Base-by-base conservation (phyloP, 1,140 invertebrate species). In the Heliconius melpomene region DNA sequence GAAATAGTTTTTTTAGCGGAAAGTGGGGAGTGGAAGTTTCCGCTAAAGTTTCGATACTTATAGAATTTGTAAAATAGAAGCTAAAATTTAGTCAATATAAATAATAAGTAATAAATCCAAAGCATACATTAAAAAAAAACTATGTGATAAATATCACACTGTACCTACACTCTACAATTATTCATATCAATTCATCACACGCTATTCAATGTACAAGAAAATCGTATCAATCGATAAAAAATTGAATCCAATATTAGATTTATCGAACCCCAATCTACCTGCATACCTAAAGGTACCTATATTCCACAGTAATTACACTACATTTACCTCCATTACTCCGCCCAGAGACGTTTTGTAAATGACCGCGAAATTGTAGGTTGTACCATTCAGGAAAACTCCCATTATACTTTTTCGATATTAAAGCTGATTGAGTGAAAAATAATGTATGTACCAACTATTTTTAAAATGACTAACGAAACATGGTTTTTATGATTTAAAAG, bases 391-490 rank as follows among this genome's bases (percentile, higher is more conserved):
- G 50, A 77, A 52, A 72, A 1, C 46, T 11, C 73, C 73, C 74
- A 78, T 79, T 77, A 78, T 78, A 75, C 26, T 57, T 72, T 32
- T 40, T 72, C 52, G 36, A 74, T 80, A 78, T 81, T 83, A 77
- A 83, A 76, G 13, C 72, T 81, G 79, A 83, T 83, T 77, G 82
- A 80, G 79, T 75, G 76, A 80, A 76, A 76, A 57, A 75, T 81
- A 81, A 81, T 78, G 75, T 52, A 81, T 78, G 75, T 52, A 50
- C 29, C 36, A 71, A 32, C 36, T 46, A 72, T 76, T 46, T 70
- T n/a, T 57, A 36, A 75, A 72, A 54, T 52, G n/a, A 75, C 29
- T 75, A 29, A 60, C 75, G 60, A 18, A 77, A 77, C 60, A 46
- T 16, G 40, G 13, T 46, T 46, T 46, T 46, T 46, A 46, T 46